Percentiles rank a stretch among this genome's conserved stretches.
These are phyloP conservation scores for Battus philenor DNA, from an alignment of 1,140 invertebrate genomes.

Conservation along the genomic window DNA sequence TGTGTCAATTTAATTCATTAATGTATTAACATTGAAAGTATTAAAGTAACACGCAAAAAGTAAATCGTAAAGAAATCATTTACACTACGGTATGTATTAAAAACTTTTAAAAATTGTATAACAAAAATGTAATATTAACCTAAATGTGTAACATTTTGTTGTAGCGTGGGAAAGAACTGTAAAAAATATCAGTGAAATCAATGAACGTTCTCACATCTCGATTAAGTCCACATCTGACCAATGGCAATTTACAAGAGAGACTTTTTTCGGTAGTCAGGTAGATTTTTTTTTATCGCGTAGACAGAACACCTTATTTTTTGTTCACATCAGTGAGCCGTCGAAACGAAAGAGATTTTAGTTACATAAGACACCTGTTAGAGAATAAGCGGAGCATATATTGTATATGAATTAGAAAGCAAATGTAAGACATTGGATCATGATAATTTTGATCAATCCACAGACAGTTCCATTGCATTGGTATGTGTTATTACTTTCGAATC, in stretches of 20 bases:
- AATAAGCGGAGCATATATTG: slow-evolving; percentile 2
- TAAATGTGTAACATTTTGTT: not conserved
- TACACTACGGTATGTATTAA: slow-evolving; percentile 14
- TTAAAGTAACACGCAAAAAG: too few species aligned
- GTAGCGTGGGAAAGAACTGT: slow-evolving; percentile 40
- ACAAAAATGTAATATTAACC: too few species aligned
- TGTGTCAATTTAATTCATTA: too few species aligned
- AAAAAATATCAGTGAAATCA: slow-evolving; percentile 26
- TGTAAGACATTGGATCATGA: slow-evolving; percentile 13
- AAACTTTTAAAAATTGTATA: too few species aligned
- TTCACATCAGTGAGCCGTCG: not conserved
- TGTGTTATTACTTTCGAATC: slow-evolving; percentile 10
- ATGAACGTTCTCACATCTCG: slow-evolving; percentile 25
- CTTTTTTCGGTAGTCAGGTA: slow-evolving; percentile 44
- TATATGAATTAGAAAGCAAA: slow-evolving; percentile 23
- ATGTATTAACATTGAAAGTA: too few species aligned
- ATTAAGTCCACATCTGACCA: slow-evolving; percentile 45
- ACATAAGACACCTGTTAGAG: slow-evolving; percentile 23
- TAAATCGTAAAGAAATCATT: too few species aligned
- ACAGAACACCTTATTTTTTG: slow-evolving; percentile 10
- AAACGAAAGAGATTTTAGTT: slow-evolving; percentile 7
- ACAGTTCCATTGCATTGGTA: slow-evolving; percentile 1
- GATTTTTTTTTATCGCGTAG: slow-evolving; percentile 24
- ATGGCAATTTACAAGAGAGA: slow-evolving; percentile 19
- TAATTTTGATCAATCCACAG: slow-evolving; percentile 9